Base-by-base conservation (phyloP, 2,113 vertebrate species). In the Megaceryle torquata region DNA sequence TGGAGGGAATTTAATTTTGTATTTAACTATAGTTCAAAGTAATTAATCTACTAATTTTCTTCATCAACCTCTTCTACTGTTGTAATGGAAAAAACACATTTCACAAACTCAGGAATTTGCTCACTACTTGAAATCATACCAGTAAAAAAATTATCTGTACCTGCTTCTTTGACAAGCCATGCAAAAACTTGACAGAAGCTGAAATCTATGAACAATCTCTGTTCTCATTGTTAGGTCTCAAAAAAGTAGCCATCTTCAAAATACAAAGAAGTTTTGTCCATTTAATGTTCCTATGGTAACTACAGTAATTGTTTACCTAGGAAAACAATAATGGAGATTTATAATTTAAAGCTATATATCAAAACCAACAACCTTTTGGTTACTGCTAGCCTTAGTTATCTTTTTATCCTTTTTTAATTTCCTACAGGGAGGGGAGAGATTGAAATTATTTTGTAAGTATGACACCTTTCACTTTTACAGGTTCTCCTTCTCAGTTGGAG, bases 301-400 rank as follows among this genome's bases (percentile, higher is more conserved):
- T 81, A 41, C 26, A 75, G 60, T 25, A 91, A 89, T 69, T 96
- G 77, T 93, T 91, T 96, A 86, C 68, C 16, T 84, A 39, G 29
- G 48, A 88, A 91, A 87, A 6, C 7, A 85, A 25, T 82, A 68
- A 8, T 64, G 17, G 17, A 12, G 11, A 35, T 82, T 86, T 70
- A 33, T 81, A 63, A 68, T 84, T 92, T 89, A 71, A 91, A 84
- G 39, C 41, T 17, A 18, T 43, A 17, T 8, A 35, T 8, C 39
- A 84, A 75, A 57, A 4, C 17, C n/a, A 17, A 2, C 26, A 75
- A 75, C 21, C 13, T 68, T 76, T 64, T n/a, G 2, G 2, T 53
- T 89, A 50, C 22, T 79, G 22, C 5, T 65, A n/a, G 6, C 10
- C 35, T 83, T 72, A 53, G 39, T n/a, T 59, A 6, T 56, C 64